Base-by-base conservation (phyloP, 2,797 vertebrate species). In the Semotilus atromaculatus region DNA sequence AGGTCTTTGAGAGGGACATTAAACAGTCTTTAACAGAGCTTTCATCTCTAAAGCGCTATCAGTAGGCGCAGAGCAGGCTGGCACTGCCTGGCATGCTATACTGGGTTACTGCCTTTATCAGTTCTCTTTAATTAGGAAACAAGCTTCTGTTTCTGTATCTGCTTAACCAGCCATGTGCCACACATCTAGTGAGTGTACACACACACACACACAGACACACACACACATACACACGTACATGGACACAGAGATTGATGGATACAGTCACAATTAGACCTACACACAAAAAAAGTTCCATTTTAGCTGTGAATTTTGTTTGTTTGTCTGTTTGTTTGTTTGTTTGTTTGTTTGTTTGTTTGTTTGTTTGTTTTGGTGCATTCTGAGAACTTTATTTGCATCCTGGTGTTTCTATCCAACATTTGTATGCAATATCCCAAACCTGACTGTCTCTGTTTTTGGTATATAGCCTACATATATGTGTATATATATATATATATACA, bases 71-170 rank as follows among this genome's bases (percentile, higher is more conserved):
- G 85, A 90, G 83, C 80, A 80, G 72, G 51, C 86, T 91, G 91
- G 89, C 91, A 91, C 88, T 89, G 85, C 31, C 87, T 89, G 89
- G 90, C 89, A 91, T 86, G 89, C 87, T 89, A 87, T 88, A 79
- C 90, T 91, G 92, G 92, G 87, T 90, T 89, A 86, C 88, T 90
- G 86, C 84, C 88, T 83, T 91, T 91, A 92, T 92, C 89, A 89
- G 84, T 89, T 88, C 88, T 91, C 91, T 91, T 92, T 94, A 93
- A 94, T 93, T 91, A 94, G 91, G 90, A 93, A 88, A 89, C 88
- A 88, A 78, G 87, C 92, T 90, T 90, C 91, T 90, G 85, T 92
- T 91, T 94, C 92, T 93, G 90, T 89, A 92, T 92, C 90, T 90
- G 82, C 79, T 86, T 82, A 78, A 84, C 82, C 85, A 78, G 82